phyloP scores from a whole-genome alignment of 2,888 invertebrate species.

The Mythimna albipuncta region DNA sequence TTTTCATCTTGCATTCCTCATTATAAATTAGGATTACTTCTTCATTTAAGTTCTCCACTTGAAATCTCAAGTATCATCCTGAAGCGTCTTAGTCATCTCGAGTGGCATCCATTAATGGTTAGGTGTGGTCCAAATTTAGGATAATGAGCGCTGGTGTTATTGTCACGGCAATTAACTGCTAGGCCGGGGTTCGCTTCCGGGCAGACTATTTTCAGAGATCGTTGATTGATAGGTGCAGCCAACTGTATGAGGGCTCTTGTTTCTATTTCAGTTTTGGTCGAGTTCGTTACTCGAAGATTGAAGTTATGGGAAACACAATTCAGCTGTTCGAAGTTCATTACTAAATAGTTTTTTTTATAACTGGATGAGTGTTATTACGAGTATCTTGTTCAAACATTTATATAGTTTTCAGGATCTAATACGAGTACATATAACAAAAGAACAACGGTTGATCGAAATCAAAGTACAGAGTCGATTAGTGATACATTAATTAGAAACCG shows the following conservation, averaged over 20 bases:
- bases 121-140: constrained; percentile 80
- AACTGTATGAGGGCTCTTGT: constrained; percentile 63
- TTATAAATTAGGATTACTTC: constrained; percentile 17
- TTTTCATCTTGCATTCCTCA: constrained; percentile 5
- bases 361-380: constrained; percentile 13
- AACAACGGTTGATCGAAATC: constrained; percentile 17
- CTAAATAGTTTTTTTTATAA: constrained; percentile 1
- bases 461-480: constrained; percentile 35
- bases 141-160: constrained; percentile 76
- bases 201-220: constrained; percentile 75
- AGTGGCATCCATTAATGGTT: constrained; percentile 69
- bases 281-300: constrained; percentile 17
- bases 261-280: constrained; percentile 65
- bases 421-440: background rate
- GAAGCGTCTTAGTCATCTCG: constrained; percentile 49
- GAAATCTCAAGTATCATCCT: constrained; percentile 45
- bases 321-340: constrained; percentile 30
- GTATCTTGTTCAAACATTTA: constrained; percentile 1
- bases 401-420: background rate
- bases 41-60: constrained; percentile 38
- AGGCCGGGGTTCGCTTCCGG: constrained; percentile 76
- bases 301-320: constrained; percentile 27
- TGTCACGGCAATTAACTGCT: constrained; percentile 82
- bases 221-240: constrained; percentile 76
- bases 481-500: constrained; percentile 44